Evolutionary conservation across 2,113 vertebrate genomes (phyloP).

Genomic region (Tretioscincus oriximinensis): DNA sequence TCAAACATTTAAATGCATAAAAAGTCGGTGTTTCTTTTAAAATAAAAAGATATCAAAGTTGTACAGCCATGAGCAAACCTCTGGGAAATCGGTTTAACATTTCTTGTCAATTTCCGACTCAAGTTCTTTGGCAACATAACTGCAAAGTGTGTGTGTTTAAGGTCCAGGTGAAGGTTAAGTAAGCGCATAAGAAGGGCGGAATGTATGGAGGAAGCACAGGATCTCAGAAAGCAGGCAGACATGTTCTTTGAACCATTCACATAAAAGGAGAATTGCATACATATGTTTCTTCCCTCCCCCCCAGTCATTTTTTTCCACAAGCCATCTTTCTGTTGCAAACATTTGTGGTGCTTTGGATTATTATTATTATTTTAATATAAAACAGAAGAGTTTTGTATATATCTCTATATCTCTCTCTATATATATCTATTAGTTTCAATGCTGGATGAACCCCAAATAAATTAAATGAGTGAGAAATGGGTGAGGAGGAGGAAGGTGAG

Average conservation of each 20-base stretch:
- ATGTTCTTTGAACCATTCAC: slow-evolving; percentile 73
- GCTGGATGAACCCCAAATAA: slow-evolving; percentile 61
- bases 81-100: slow-evolving; percentile 73
- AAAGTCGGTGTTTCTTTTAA: slow-evolving; percentile 73
- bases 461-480: slow-evolving; percentile 59
- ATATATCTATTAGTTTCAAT: slow-evolving; percentile 44
- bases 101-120: slow-evolving; percentile 78
- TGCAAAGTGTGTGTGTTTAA: slow-evolving; percentile 67
- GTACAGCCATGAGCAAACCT: slow-evolving; percentile 79
- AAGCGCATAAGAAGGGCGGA: slow-evolving; percentile 71
- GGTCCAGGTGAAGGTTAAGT: slow-evolving; percentile 72
- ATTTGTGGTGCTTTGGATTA: background rate
- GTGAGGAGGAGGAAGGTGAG: slow-evolving; percentile 46
- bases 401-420: too few species aligned
- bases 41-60: slow-evolving; percentile 60
- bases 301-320: slow-evolving; percentile 63
- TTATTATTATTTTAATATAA: slow-evolving; percentile 17
- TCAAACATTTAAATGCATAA: slow-evolving; percentile 78
- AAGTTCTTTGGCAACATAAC: slow-evolving; percentile 76
- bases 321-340: slow-evolving; percentile 63
- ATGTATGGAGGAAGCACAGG: slow-evolving; percentile 70
- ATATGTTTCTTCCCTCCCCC: slow-evolving; percentile 61
- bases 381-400: slow-evolving; percentile 51
- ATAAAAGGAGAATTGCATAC: slow-evolving; percentile 70
- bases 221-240: slow-evolving; percentile 67